Evolutionary conservation across 1,140 invertebrate genomes (phyloP), one percentile per base, ranked within the genome.

Genomic region (Drosophila gunungcola): DNA sequence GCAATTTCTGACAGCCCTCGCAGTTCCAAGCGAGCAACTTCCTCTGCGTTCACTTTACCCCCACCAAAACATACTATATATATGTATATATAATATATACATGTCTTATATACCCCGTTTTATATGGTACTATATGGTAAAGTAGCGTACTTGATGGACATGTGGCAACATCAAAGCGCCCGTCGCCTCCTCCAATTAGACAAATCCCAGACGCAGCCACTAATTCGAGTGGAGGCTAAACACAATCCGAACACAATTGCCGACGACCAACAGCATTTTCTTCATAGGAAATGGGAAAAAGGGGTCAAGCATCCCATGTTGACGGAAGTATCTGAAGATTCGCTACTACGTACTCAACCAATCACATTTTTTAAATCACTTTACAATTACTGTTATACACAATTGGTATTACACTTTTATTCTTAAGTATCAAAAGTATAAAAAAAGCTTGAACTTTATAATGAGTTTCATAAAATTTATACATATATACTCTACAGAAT

Each of bases 1-100:
- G 84, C 85, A 78, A 84, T 80, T 75, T 84, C 67, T 89, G 84
- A 90, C 84, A 89, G 84, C 62, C 57, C 62, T 83, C 83, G 6
- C n/a, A 53, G 27, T 32, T 48, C 29, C 29, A 51, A 32, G 29
- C 48, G 29, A 51, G 29, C 29, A 51, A 51, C 48, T 51, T 34
- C 2, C 29, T 36, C 39, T 43, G 9, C 16, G 11, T 41, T 21
- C 3, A 16, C n/a, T 16, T 11, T 9, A 57, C 51, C 12, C 9
- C 32, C 10, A 21, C 16, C 16, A 21, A 21, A 21, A 21, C 16
- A 21, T 21, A 21, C 16, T n/a, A 21, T 21, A 21, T 21, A 21
- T 21, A 4, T 29, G 5, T 25, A 3, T n/a, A 13, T 7, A 3
- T 9, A 29, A 29, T 7, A 32, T 32, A 7, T 7, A 3, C 29